Base-by-base conservation (phyloP, 2,797 vertebrate genomes). In the Cottoperca gobio region DNA sequence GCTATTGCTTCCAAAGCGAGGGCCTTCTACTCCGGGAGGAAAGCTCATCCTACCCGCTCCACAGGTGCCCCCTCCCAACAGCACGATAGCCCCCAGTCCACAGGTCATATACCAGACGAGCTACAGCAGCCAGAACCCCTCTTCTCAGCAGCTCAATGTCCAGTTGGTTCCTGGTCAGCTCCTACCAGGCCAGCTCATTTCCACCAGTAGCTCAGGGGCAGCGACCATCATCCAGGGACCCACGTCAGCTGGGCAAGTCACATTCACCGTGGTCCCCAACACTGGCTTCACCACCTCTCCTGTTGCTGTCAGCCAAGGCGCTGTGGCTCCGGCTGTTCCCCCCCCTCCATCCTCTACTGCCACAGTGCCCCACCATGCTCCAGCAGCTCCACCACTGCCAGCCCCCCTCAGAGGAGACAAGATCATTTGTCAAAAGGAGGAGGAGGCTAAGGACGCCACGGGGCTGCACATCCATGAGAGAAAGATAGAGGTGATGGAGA, bases 381-480 rank as follows among this genome's bases (percentile, higher is more conserved):
- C 86, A 0, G 74, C 83, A n/a, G 70, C 76, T 28, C 77, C 88
- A 82, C 89, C 96, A 91, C 91, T 91, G 65, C 94, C 95, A 85
- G 95, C 96, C 70, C 96, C 96, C 24, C 97, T 99, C 86, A 95
- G 96, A 96, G 98, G 97, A 90, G 98, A 99, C 94, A 98, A 97
- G 94, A 99, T 99, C 69, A 99, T 99, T 93, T 99, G 98, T 96
- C 98, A 99, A 95, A 99, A 99, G 94, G 98, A 99, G 94, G 98
- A 99, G 95, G 98, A 99, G 94, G 98, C 98, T 91, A 99, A 99
- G 93, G 98, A 99, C 65, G 97, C 97, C 88, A 97, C 98, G 60
- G 98, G 97, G 93, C 96, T 99, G 90, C 98, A 99, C 78, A 92
- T 99, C 88, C 98, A 99, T 5, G 98, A 99, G 88, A 95, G 97